Base-by-base conservation (phyloP, 1,140 invertebrate species). In the Lepidurus arcticus region DNA sequence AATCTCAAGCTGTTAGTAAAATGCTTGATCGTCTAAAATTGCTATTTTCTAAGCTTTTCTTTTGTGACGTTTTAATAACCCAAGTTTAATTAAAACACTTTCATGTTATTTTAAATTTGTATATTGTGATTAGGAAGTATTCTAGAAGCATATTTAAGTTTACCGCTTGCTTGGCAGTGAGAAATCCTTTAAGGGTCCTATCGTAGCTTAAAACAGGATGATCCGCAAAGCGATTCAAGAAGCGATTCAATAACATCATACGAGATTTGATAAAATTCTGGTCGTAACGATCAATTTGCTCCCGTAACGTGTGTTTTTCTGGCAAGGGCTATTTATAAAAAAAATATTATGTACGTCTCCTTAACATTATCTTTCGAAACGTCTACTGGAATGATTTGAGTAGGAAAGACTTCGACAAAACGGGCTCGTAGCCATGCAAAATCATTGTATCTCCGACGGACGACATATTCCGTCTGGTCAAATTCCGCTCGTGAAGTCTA, bases 121-220 rank as follows among this genome's bases (percentile, higher is more conserved):
- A 42, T 24, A 7, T 73, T 26, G 3, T 79, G 53, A 42, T 80
- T 74, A 7, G 75, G 13, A 74, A 44, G 44, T 75, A n/a, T 42
- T 16, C 21, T 73, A 21, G 43, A 34, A 73, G 42, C 43, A 79
- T 21, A 74, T 74, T 16, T 76, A 78, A 34, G 11, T 42, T 78
- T 80, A 78, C 53, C 75, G 79, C 83, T 81, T 77, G 75, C 82
- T 90, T 91, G 8, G 89, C 87, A 16, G 90, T 92, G 13, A 93
- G 85, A 84, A 93, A 93, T 47, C 89, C 85, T 78, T 90, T 86
- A 44, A 92, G 85, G 84, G 89, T 88, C 83, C 89, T 88, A 82
- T 91, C 89, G 82, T 88, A 91, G 79, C 91, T 92, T 13, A 92
- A 84, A 76, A 92, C 91, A 2, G 91, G 91, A 85, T 93, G 91